A percentile compares a stretch with the other conserved stretches of the same genome.
Evolutionary conservation across 1,140 invertebrate genomes (phyloP).

Genomic region (Drosophila sucinea): DNA sequence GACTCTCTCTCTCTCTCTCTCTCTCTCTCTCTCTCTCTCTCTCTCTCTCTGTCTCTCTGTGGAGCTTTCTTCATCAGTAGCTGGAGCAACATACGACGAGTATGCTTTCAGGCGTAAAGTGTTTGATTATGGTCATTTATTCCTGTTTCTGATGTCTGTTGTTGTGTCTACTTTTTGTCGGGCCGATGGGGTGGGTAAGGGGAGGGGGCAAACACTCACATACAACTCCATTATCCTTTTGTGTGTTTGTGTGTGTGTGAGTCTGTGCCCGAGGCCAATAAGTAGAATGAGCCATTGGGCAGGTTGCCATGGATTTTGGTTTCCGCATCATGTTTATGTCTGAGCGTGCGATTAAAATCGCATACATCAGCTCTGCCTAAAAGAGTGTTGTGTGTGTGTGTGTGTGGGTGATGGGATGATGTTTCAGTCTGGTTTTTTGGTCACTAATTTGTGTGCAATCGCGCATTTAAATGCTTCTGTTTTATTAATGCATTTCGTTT

Average conservation of each 20-base stretch:
- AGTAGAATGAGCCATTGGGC: background rate
- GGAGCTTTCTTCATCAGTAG: slow-evolving; percentile 48
- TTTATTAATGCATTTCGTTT: slow-evolving; percentile 72
- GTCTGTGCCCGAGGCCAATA: background rate
- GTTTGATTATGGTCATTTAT: slow-evolving; percentile 81
- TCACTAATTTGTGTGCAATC: slow-evolving; percentile 73
- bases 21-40: background rate
- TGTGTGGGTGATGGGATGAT: background rate
- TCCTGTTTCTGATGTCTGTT: slow-evolving; percentile 36
- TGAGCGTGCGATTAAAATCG: slow-evolving; percentile 74
- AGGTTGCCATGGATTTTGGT: slow-evolving; percentile 68
- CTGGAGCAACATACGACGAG: background rate
- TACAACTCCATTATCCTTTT: slow-evolving; percentile 55
- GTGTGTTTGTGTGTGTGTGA: slow-evolving; percentile 29
- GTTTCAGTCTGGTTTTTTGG: slow-evolving; percentile 51
- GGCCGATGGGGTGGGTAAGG: background rate
- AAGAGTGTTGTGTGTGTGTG: slow-evolving; percentile 3
- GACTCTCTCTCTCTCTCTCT: too few relatives aligned
- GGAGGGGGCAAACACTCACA: slow-evolving; percentile 1
- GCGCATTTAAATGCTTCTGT: slow-evolving; percentile 68
- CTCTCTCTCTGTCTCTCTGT: background rate
- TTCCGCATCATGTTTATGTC: slow-evolving; percentile 69
- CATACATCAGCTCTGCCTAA: slow-evolving; percentile 63
- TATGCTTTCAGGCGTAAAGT: slow-evolving; percentile 76
- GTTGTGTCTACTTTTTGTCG: slow-evolving; percentile 55